Evolutionary conservation across 2,113 vertebrate genomes (phyloP), one percentile per base, ranked within the genome.

Genomic region (Pitta sordida): DNA sequence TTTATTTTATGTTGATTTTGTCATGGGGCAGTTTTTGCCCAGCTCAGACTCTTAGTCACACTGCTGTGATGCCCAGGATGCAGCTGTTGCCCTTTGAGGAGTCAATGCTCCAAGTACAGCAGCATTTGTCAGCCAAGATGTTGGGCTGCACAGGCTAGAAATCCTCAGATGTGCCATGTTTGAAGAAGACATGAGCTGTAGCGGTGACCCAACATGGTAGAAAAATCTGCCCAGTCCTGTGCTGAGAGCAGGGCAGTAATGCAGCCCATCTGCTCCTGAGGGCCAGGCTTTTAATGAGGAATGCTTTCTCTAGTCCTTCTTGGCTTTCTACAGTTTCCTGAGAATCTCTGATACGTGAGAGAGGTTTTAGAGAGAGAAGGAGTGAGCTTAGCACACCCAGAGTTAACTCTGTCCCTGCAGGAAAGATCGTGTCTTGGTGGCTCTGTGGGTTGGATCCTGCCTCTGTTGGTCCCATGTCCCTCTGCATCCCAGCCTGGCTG

Each of bases 371-470:
- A 83, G 24, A 48, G 37, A 27, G 49, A 91, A 34, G 55, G 36
- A 83, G 27, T n/a, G 30, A 11, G 6, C 44, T 83, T 18, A n/a
- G 70, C 17, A 30, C 1, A 2, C n/a, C 1, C 0, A 1, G 71
- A 87, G 30, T 94, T 94, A 92, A 88, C 78, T 92, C 82, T 88
- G 63, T 65, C 52, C 44, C 55, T 74, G 36, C 84, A 83, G 52
- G 52, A 74, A 48, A 53, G 37, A 17, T 58, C 1, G 0, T 2
- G 0, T 82, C 56, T 46, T 0, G 0, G 26, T 51, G 34, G 23
- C 58, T 92, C 65, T 84, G 44, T 56, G 5, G 5, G 11, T n/a
- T 71, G 69, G 9, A 32, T 65, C 63, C 79, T 53, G 41, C 49
- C 70, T 53, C 73, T 3, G 1, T 34, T 75, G 78, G 46, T 21